Percentiles rank a stretch among this genome's conserved stretches.
These are phyloP conservation scores for Passer domesticus DNA, from an alignment of 2,113 vertebrate genomes.

Conservation along the genomic window DNA sequence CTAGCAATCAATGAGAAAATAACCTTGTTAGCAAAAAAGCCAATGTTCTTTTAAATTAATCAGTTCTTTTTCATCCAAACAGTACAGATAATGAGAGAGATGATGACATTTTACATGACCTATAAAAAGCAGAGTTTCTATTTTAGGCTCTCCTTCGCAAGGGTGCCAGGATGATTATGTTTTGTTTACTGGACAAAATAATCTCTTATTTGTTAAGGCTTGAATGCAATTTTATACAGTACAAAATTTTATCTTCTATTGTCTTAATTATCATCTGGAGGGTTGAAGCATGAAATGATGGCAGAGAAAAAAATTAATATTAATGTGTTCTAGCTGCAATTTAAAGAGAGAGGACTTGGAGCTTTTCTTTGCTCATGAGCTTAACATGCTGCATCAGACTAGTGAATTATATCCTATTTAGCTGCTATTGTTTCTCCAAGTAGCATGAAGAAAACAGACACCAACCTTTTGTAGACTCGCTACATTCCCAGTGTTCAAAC, in stretches of 20 bases:
- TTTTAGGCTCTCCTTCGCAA: slow-evolving; percentile 34
- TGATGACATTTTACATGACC: slow-evolving; percentile 44
- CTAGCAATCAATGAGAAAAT: slow-evolving; percentile 21
- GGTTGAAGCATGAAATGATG: neutral
- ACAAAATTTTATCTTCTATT: slow-evolving; percentile 37
- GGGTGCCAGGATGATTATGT: slow-evolving; percentile 57
- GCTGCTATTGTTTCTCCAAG: neutral
- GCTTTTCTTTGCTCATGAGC: neutral
- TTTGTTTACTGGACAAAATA: slow-evolving; percentile 63
- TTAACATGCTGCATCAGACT: neutral
- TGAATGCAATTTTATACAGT: slow-evolving; percentile 22
- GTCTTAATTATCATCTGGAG: slow-evolving; percentile 54
- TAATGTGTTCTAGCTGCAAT: neutral
- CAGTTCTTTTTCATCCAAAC: slow-evolving; percentile 57
- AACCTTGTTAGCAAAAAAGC: slow-evolving; percentile 47
- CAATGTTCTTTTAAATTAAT: slow-evolving; percentile 55
- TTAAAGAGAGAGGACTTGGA: slow-evolving; percentile 28
- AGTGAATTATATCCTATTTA: neutral
- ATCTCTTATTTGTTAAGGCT: slow-evolving; percentile 62
- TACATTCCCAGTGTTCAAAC: neutral
- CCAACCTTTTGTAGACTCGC: neutral
- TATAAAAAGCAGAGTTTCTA: slow-evolving; percentile 50
- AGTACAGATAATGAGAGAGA: slow-evolving; percentile 55
- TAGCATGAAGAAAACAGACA: neutral
- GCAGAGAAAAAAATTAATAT: slow-evolving; percentile 25